Percentiles rank a stretch among this genome's conserved stretches.
Evolutionary conservation across 2,888 invertebrate species (phyloP).

Genomic region (Rhamnusium bicolor): DNA sequence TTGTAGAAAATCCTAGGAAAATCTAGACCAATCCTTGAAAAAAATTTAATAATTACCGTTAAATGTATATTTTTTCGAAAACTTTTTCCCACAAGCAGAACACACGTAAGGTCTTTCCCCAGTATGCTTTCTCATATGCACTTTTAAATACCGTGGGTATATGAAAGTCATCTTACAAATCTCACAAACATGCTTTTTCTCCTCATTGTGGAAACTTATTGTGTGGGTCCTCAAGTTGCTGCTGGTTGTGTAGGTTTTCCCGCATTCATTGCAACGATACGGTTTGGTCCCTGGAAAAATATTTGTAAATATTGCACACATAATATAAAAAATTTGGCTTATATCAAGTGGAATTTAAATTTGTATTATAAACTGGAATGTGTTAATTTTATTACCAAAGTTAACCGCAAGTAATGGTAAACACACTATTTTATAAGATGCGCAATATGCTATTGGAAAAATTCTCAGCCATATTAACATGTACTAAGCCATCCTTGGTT

Average conservation of each 20-base stretch:
- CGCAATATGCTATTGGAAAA: too few species aligned
- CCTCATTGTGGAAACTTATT: constrained; percentile 11
- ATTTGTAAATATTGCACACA: too few species aligned
- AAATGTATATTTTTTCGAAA: constrained; percentile 21
- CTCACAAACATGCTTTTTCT: constrained; percentile 16
- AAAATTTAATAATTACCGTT: constrained; percentile 1
- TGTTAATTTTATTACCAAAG: too few species aligned
- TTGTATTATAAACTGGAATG: too few species aligned
- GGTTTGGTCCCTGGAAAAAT: constrained; percentile 11
- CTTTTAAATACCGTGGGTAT: not conserved
- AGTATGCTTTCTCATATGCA: constrained; percentile 27
- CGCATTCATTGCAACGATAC: constrained; percentile 17
- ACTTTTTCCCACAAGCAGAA: constrained; percentile 4
- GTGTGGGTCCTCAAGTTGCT: constrained; percentile 18
- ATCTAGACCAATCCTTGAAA: too few species aligned
- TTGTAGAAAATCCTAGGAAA: too few species aligned
- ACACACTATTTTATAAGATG: too few species aligned
- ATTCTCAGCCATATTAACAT: too few species aligned
- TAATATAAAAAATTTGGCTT: not conserved
- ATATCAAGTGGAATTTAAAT: too few species aligned
- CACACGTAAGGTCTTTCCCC: constrained; percentile 19
- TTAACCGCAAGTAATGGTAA: too few species aligned
- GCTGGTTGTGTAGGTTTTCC: constrained; percentile 2
- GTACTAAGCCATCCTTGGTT: too few species aligned
- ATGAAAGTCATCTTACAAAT: constrained; percentile 21